Conservation (phyloP, 2,113 vertebrate genomes). For the Cheirogaleus medius region DNA sequence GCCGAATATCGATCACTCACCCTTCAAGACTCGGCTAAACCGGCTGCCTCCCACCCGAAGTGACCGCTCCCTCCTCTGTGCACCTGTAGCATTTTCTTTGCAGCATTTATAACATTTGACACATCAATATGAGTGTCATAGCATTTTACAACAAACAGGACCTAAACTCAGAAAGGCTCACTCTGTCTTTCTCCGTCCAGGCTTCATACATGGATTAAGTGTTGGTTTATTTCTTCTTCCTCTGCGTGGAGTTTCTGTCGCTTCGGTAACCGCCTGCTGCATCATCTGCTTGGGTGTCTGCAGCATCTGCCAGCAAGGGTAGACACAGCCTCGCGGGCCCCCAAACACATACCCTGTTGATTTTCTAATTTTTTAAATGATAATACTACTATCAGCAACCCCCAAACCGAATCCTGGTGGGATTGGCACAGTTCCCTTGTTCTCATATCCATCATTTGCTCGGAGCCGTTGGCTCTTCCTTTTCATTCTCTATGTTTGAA, state of each 20-base stretch:
- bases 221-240: rapidly evolving
- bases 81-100: neutral
- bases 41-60: no score
- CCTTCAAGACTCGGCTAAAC: neutral
- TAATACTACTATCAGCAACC: rapidly evolving
- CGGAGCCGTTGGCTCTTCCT: neutral
- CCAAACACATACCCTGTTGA: neutral
- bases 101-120: neutral
- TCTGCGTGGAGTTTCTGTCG: neutral
- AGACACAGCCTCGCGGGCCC: rapidly evolving
- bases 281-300: neutral
- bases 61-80: neutral
- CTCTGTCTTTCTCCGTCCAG: no score
- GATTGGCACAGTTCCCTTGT: no score
- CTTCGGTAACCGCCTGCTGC: neutral
- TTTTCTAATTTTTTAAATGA: neutral
- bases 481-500: neutral
- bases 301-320: rapidly evolving
- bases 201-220: neutral
- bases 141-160: neutral
- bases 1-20: rapidly evolving
- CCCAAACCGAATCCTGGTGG: no score
- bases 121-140: rapidly evolving
- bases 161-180: neutral
- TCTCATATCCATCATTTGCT: neutral